Conservation (phyloP, 2,113 vertebrate genomes). For the Cyanoliseus patagonus region DNA sequence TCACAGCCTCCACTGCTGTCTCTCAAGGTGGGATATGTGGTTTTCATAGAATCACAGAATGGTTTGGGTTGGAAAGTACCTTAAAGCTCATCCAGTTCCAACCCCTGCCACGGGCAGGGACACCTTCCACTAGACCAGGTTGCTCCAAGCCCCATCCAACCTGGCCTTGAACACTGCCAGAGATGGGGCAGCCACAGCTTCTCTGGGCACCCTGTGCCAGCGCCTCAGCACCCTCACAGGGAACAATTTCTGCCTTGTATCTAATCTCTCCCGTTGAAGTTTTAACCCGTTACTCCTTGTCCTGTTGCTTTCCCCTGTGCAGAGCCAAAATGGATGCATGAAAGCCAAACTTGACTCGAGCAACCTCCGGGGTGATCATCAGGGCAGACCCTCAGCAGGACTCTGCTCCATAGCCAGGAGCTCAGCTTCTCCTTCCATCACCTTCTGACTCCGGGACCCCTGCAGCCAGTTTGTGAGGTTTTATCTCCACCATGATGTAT, state of each 20-base stretch:
- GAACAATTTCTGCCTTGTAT: background rate
- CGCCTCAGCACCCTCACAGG: background rate
- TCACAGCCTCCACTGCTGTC: background rate
- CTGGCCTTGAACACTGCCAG: background rate
- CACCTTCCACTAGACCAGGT: background rate
- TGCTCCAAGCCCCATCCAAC: background rate
- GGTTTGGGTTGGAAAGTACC: background rate
- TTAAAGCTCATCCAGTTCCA: background rate
- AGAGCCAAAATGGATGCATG: background rate
- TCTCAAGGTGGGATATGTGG: accelerated
- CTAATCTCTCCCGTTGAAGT: background rate
- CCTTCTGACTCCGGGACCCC: accelerated
- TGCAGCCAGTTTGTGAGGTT: accelerated
- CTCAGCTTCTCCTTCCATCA: no score
- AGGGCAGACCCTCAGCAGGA: background rate
- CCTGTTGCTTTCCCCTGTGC: background rate
- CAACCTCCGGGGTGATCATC: accelerated
- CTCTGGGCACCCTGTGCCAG: background rate
- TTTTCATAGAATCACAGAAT: background rate
- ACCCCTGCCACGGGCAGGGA: background rate
- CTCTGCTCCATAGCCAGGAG: background rate
- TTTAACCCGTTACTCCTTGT: background rate
- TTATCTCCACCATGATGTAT: background rate
- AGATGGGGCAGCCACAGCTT: background rate
- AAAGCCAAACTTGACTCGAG: accelerated